Percentiles rank a stretch among this genome's conserved stretches.
These are phyloP conservation scores for Notodromas monacha DNA, from an alignment of 2,888 invertebrate genomes.

Conservation along the genomic window DNA sequence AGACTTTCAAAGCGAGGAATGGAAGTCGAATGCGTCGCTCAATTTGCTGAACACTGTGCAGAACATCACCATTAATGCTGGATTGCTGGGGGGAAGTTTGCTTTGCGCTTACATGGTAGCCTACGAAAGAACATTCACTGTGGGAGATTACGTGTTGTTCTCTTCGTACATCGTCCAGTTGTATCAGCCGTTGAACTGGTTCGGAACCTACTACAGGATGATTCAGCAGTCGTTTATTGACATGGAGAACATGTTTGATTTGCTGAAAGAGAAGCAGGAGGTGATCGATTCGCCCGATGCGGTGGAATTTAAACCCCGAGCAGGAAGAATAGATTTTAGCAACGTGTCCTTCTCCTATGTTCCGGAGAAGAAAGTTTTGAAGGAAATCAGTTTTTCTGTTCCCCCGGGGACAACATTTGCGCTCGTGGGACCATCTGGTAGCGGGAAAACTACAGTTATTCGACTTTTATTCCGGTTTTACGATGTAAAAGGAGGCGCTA, in stretches of 20 bases:
- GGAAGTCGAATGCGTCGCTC: conserved; percentile 46
- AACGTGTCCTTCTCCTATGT: conserved; percentile 65
- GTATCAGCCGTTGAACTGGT: conserved; percentile 84
- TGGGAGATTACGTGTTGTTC: conserved; percentile 86
- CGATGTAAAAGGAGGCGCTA: conserved; percentile 57
- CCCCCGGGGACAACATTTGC: conserved; percentile 47
- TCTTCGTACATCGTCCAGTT: conserved; percentile 74
- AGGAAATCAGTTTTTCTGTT: conserved; percentile 40
- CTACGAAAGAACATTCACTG: conserved; percentile 28
- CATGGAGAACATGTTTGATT: conserved; percentile 98
- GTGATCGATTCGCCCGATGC: conserved; percentile 52
- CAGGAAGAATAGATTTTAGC: conserved; percentile 39
- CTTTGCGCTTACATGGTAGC: conserved; percentile 63
- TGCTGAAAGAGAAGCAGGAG: conserved; percentile 56
- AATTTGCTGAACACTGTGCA: conserved; percentile 68
- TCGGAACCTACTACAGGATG: conserved; percentile 90
- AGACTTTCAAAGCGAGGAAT: conserved; percentile 43
- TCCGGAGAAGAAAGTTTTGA: conserved; percentile 37
- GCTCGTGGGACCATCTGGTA: conserved; percentile 41
- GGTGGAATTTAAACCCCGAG: conserved; percentile 28
- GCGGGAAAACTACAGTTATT: conserved; percentile 89
- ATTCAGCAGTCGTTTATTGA: conserved; percentile 92
- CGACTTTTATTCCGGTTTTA: conserved; percentile 80
- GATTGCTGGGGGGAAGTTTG: conserved; percentile 51
- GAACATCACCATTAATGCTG: conserved; percentile 54